Conservation (phyloP, 1,140 invertebrate species). For the Choristoneura fumiferana region DNA sequence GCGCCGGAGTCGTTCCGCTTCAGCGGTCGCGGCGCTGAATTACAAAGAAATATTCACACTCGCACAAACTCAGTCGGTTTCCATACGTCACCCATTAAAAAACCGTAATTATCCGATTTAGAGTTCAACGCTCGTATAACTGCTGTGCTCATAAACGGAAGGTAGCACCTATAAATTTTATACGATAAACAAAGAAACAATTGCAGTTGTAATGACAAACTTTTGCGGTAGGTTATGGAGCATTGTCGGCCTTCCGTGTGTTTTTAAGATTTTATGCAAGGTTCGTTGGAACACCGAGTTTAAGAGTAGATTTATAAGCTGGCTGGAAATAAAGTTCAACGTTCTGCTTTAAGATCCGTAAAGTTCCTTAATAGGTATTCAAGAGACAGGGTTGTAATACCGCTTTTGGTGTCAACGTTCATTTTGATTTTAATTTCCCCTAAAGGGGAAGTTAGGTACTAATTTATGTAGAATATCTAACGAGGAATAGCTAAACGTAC, state of each 20-base stretch:
- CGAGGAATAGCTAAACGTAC: too few species aligned
- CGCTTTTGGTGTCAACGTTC: too few species aligned
- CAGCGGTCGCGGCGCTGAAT: slow-evolving; percentile 33
- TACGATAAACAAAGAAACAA: slow-evolving; percentile 74
- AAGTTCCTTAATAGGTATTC: too few species aligned
- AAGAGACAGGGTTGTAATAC: too few species aligned
- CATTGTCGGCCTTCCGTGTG: slow-evolving; percentile 58
- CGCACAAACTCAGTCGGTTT: neutral
- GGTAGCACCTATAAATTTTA: slow-evolving; percentile 61
- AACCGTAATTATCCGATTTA: slow-evolving; percentile 65
- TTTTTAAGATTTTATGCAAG: slow-evolving; percentile 37
- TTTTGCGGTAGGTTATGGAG: slow-evolving; percentile 66
- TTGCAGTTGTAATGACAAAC: slow-evolving; percentile 58
- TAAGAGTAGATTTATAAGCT: slow-evolving; percentile 26
- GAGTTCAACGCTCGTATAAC: slow-evolving; percentile 59
- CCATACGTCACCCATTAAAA: slow-evolving; percentile 49
- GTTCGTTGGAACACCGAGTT: slow-evolving; percentile 31
- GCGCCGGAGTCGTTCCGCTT: slow-evolving; percentile 22
- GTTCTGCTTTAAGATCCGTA: too few species aligned
- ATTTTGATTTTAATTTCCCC: too few species aligned
- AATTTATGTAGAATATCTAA: too few species aligned
- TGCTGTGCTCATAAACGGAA: slow-evolving; percentile 52
- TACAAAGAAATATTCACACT: slow-evolving; percentile 50
- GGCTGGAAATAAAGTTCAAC: too few species aligned
- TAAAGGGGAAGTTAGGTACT: too few species aligned